Evolutionary conservation across 1,140 invertebrate genomes (phyloP).

Genomic region (Eulimnadia texana): DNA sequence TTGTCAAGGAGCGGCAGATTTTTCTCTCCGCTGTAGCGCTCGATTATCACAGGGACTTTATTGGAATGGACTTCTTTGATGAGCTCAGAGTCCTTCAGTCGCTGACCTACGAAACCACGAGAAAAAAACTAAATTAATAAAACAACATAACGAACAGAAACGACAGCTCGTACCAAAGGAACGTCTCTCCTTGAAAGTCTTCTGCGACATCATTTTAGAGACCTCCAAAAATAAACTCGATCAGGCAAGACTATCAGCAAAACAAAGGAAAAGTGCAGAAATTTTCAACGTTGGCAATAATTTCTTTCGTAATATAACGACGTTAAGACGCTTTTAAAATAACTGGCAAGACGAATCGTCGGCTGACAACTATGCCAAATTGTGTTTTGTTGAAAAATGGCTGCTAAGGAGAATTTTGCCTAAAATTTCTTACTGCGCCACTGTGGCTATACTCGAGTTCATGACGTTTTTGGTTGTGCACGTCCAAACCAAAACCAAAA

Average conservation of each 20-base stretch:
- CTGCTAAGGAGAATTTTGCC: neutral
- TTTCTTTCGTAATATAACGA: too few relatives aligned
- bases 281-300: too few relatives aligned
- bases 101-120: conserved; percentile 31
- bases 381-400: neutral
- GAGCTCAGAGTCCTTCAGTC: conserved; percentile 39
- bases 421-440: neutral
- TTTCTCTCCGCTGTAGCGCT: conserved; percentile 41
- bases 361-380: too few relatives aligned
- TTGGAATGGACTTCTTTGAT: conserved; percentile 40
- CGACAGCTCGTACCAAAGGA: conserved; percentile 25
- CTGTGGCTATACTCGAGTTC: neutral
- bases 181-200: conserved; percentile 30
- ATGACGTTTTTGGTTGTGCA: neutral
- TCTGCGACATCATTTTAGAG: conserved; percentile 5
- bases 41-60: conserved; percentile 47
- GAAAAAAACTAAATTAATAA: conserved; percentile 9
- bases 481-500: too few relatives aligned
- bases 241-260: neutral
- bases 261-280: neutral
- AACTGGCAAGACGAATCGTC: too few relatives aligned
- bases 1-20: conserved; percentile 42
- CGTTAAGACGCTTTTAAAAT: too few relatives aligned
- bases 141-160: neutral
- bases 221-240: neutral